These are phyloP conservation scores for Propithecus deckenii DNA, from an alignment of 2,797 vertebrate genomes.

Conservation along the genomic window DNA sequence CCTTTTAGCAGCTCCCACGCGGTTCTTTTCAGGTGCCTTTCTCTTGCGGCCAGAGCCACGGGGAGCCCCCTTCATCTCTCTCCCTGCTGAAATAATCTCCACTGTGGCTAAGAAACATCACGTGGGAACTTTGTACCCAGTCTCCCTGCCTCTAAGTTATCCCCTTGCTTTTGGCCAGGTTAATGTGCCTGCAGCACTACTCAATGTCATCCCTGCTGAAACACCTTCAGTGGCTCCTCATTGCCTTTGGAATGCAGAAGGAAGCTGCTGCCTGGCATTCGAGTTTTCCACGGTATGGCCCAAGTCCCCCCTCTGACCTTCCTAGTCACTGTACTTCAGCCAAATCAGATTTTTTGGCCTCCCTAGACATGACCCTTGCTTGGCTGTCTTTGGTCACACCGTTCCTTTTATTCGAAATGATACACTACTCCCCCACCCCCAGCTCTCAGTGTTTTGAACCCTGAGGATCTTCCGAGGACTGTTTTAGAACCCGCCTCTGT, in stretches of 20 bases:
- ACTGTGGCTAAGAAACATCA: not conserved
- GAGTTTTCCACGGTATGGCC: not conserved
- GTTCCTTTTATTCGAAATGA: not conserved
- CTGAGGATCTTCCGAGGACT: not conserved
- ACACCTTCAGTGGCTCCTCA: not conserved
- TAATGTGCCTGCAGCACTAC: not conserved
- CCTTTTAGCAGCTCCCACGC: slow-evolving; percentile 51
- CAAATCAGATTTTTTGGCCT: not conserved
- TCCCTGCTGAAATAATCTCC: not conserved
- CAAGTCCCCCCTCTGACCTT: not conserved
- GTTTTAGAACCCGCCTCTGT: not conserved
- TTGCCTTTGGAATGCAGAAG: not conserved
- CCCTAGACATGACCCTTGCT: not conserved
- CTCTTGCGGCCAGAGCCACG: slow-evolving; percentile 41
- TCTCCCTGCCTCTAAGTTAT: not conserved
- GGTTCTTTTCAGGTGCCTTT: slow-evolving; percentile 60
- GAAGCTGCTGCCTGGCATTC: not conserved
- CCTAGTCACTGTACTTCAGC: not conserved
- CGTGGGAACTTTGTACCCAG: not conserved
- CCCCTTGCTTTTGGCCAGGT: slow-evolving; percentile 2
- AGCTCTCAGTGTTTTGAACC: not conserved
- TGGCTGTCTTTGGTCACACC: not conserved
- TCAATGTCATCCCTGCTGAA: not conserved
- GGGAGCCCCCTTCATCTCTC: slow-evolving; percentile 47
- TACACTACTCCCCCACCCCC: too few relatives aligned